These are phyloP conservation scores for Micrastur ruficollis DNA, from an alignment of 2,797 vertebrate genomes.

Conservation along the genomic window DNA sequence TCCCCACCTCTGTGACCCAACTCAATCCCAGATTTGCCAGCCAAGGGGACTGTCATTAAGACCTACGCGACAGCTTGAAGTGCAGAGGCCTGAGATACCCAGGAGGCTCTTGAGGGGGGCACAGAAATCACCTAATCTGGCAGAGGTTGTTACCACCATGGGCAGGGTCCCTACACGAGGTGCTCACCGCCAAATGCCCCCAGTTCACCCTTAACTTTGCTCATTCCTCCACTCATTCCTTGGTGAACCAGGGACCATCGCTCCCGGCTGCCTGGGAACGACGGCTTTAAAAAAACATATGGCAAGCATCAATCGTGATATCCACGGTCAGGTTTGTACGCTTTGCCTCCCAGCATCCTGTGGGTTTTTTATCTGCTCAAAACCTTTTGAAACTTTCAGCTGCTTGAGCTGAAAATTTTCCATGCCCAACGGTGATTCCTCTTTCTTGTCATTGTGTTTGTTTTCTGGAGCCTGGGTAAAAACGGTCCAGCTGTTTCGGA, in stretches of 20 bases:
- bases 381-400: neutral
- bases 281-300: neutral
- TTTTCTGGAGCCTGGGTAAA: neutral
- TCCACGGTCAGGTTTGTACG: fast-evolving
- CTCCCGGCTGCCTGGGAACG: neutral
- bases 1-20: neutral
- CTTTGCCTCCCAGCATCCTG: neutral
- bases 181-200: neutral
- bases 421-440: neutral
- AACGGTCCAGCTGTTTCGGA: neutral
- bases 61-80: neutral
- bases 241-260: neutral
- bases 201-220: neutral
- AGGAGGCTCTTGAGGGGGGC: neutral
- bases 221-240: neutral
- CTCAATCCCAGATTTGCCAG: neutral
- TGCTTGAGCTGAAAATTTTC: neutral
- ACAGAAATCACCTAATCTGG: neutral
- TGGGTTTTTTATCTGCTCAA: neutral
- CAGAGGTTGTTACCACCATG: no score
- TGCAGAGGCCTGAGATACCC: neutral
- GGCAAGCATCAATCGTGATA: neutral
- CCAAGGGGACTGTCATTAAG: neutral
- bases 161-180: neutral
- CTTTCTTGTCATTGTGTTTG: neutral